Evolutionary conservation across 1,140 invertebrate genomes (phyloP).

Genomic region (Ylistrum balloti): DNA sequence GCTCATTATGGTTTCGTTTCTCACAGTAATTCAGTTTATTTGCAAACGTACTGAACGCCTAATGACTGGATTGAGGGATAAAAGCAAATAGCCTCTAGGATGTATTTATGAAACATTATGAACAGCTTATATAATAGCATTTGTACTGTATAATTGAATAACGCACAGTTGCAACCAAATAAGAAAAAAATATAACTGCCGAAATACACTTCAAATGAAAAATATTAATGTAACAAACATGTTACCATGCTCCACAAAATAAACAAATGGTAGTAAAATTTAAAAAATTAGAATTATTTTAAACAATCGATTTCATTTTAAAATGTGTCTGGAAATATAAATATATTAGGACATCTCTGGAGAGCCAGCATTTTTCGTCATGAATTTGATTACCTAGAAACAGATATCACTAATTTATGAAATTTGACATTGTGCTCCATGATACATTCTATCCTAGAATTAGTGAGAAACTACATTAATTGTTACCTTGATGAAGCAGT

Average conservation of each 20-base stretch:
- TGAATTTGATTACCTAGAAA: background rate
- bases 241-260: background rate
- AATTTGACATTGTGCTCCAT: background rate
- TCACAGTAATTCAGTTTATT: too few relatives aligned
- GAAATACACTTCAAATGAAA: too few relatives aligned
- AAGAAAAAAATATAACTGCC: too few relatives aligned
- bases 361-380: background rate
- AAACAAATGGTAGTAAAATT: too few relatives aligned
- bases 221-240: background rate
- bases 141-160: background rate
- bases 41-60: background rate
- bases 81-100: background rate
- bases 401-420: background rate
- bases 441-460: background rate
- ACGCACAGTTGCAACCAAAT: too few relatives aligned
- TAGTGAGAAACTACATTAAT: slow-evolving; percentile 15
- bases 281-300: background rate
- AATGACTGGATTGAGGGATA: background rate
- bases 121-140: background rate
- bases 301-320: background rate
- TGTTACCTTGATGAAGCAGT: background rate
- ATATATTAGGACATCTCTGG: background rate
- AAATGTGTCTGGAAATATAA: background rate
- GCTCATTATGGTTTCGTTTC: too few relatives aligned
- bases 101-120: background rate